Evolutionary conservation across 2,797 vertebrate species (phyloP), one percentile per base, ranked within the genome.

Genomic region (Mionectes olivaceus): DNA sequence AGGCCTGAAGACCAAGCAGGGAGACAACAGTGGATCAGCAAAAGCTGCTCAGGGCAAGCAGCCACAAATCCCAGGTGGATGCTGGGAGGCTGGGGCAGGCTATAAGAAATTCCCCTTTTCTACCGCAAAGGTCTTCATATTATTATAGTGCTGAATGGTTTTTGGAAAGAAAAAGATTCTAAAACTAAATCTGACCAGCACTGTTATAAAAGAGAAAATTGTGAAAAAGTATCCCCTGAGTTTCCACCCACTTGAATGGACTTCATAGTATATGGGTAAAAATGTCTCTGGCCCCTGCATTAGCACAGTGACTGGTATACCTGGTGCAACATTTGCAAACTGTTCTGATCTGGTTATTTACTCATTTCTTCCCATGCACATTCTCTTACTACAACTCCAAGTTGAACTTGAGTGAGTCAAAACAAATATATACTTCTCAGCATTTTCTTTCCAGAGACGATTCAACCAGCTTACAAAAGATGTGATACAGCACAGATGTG

Each of bases 401-500:
- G 35, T 0, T 44, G 22, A 67, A 8, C 24, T 13, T 39, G 5
- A 73, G 13, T 37, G 35, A 76, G 6, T 25, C 8, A 73, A 73
- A 91, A 21, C 3, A 61, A 81, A 75, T 52, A 19, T 3, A 61
- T 41, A 41, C 6, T 41, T 73, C 50, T 55, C 23, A 80, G 6
- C 5, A 7, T 63, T 41, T 87, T 55, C 5, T 89, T 91, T 80
- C 59, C 27, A 22, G 32, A 85, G 13, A 37, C 6, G 83, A 88
- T 65, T 14, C 11, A 17, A 22, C 37, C 37, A 64, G 30, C 44
- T 87, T 85, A 27, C 28, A 83, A 27, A 70, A 76, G 19, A 49
- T 0, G 1, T 13, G 12, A 50, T 50, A 47, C 2, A 74, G 61
- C 2, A 15, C 15, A 25, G 15, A 50, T 3, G 2, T 12, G 12